phyloP scores from a whole-genome alignment of 1,140 invertebrate species.

The Drosophila chauvacae region DNA sequence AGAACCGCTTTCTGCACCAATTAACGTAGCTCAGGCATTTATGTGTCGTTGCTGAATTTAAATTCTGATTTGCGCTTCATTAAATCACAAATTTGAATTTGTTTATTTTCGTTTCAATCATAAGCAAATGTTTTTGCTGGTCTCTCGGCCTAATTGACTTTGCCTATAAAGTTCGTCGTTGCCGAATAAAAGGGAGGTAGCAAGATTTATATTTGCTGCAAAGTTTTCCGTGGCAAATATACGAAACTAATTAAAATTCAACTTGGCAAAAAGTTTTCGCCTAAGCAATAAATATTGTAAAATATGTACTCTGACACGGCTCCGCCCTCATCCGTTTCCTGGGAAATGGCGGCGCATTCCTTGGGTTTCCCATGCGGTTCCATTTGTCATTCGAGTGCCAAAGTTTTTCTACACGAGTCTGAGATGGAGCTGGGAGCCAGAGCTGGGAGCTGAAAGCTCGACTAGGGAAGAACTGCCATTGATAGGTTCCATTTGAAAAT shows the following conservation, averaged over 20 bases:
- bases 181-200: neutral
- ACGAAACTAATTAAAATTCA: slow-evolving; percentile 83
- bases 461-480: slow-evolving; percentile 42
- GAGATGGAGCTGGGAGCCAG: neutral
- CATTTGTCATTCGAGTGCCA: slow-evolving; percentile 80
- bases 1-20: slow-evolving; percentile 63
- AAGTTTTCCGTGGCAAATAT: slow-evolving; percentile 64
- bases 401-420: slow-evolving; percentile 57
- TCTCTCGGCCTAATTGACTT: slow-evolving; percentile 60
- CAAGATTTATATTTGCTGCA: slow-evolving; percentile 61
- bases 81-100: slow-evolving; percentile 67
- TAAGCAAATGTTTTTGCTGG: slow-evolving; percentile 45
- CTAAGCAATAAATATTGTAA: slow-evolving; percentile 82
- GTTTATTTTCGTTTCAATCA: slow-evolving; percentile 46
- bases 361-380: slow-evolving; percentile 64
- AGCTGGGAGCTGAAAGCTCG: slow-evolving; percentile 3
- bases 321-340: slow-evolving; percentile 39
- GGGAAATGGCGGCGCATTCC: slow-evolving; percentile 59
- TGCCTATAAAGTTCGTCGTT: slow-evolving; percentile 49
- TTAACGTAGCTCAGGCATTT: slow-evolving; percentile 48
- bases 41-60: slow-evolving; percentile 25
- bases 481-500: slow-evolving; percentile 56
- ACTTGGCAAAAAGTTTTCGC: slow-evolving; percentile 79
- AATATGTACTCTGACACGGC: slow-evolving; percentile 63
- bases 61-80: slow-evolving; percentile 70